A percentile compares a stretch with the other conserved stretches of the same genome.
Conservation (phyloP, 2,888 invertebrate genomes). For the Eledona agricola region DNA sequence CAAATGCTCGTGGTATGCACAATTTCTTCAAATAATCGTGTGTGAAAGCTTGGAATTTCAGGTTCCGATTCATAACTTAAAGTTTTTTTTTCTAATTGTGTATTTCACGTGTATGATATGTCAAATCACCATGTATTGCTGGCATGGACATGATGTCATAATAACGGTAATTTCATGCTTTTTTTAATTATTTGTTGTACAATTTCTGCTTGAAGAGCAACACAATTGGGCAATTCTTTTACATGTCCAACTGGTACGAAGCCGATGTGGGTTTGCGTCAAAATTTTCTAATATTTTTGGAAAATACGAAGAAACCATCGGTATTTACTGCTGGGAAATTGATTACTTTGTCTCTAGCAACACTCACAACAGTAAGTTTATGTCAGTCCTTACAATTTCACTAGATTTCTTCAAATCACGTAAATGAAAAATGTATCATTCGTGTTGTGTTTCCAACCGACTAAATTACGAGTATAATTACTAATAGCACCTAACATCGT, state of each 20-base stretch:
- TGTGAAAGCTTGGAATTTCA: conserved; percentile 34
- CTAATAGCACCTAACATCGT: too few relatives aligned
- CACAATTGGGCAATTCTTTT: conserved; percentile 35
- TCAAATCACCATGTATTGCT: conserved; percentile 44
- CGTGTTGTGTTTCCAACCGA: conserved; percentile 4
- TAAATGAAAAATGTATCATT: background rate
- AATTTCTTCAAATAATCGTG: background rate
- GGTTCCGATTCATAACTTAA: conserved; percentile 39
- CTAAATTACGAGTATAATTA: too few relatives aligned
- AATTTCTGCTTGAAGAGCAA: conserved; percentile 20
- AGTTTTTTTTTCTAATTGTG: conserved; percentile 41
- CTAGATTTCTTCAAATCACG: background rate
- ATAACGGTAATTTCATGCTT: conserved; percentile 35
- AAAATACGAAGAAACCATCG: conserved; percentile 42
- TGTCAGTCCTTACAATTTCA: background rate
- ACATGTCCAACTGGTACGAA: conserved; percentile 45
- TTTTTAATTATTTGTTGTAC: background rate
- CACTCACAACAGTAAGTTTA: conserved; percentile 34
- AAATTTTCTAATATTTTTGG: conserved; percentile 43
- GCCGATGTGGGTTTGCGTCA: conserved; percentile 33
- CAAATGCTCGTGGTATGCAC: conserved; percentile 45
- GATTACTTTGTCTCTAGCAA: conserved; percentile 38
- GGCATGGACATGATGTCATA: conserved; percentile 45
- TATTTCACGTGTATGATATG: conserved; percentile 43
- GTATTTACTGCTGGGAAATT: conserved; percentile 45